Conservation (phyloP, 2,888 invertebrate genomes). For the Patella ulyssiponensis region DNA sequence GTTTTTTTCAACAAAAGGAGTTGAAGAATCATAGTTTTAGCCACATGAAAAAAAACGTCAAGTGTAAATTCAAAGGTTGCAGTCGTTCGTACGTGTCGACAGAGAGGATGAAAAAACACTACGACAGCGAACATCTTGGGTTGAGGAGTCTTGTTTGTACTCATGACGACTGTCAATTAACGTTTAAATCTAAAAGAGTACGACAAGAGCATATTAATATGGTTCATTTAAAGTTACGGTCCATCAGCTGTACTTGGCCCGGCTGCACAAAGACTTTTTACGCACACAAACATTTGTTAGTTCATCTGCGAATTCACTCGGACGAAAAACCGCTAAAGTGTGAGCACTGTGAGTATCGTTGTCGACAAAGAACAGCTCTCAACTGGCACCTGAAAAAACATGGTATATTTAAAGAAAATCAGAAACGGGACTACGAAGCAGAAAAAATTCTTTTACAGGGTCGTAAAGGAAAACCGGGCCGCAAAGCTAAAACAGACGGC, state of each 20-base stretch:
- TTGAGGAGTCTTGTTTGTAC: constrained; percentile 19
- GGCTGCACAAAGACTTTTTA: not conserved
- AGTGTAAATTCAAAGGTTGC: not conserved
- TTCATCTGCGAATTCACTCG: constrained; percentile 18
- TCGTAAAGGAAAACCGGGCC: not conserved
- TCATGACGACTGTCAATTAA: constrained; percentile 20
- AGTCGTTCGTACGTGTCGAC: not conserved
- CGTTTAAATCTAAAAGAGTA: constrained; percentile 13
- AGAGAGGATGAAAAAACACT: not conserved
- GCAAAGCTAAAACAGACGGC: not conserved
- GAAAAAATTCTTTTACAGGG: not conserved
- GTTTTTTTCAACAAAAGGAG: not conserved
- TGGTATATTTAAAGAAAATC: constrained; percentile 25
- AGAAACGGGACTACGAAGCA: not conserved
- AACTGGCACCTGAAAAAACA: constrained; percentile 35
- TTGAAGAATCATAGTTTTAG: not conserved
- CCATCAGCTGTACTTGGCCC: constrained; percentile 4
- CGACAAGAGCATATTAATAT: constrained; percentile 21
- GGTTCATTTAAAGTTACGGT: constrained; percentile 24
- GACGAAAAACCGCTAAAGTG: constrained; percentile 29
- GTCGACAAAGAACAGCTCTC: constrained; percentile 31
- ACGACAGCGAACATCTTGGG: constrained; percentile 23
- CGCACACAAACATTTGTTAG: not conserved
- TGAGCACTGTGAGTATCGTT: constrained; percentile 32
- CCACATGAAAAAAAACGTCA: not conserved